Percentiles rank a stretch among this genome's conserved stretches.
phyloP scores from a whole-genome alignment of 2,888 invertebrate genomes.

The Ophion costatus region DNA sequence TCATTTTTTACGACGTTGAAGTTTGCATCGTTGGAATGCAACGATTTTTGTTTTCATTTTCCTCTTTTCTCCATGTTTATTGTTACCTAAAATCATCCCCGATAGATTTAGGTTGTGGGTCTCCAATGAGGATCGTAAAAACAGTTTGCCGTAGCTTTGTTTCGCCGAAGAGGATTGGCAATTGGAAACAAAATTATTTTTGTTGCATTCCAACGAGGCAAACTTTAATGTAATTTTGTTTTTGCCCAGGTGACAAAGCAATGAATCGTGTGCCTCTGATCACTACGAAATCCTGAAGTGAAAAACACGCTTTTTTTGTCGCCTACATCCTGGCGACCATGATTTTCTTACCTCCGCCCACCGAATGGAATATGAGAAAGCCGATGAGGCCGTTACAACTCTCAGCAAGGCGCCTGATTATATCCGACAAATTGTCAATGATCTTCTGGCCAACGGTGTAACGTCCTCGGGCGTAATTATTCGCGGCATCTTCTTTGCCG shows the following conservation, averaged over 20 bases:
- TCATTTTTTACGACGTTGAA: no score
- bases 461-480: conserved; percentile 85
- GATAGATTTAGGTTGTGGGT: no score
- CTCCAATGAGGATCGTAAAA: no score
- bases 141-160: no score
- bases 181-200: no score
- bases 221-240: conserved; percentile 74
- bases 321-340: not conserved
- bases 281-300: not conserved
- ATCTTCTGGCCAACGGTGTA: conserved; percentile 85
- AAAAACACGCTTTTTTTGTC: not conserved
- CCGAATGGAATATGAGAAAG: conserved; percentile 66
- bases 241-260: not conserved
- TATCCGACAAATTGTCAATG: conserved; percentile 83
- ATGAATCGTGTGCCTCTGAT: not conserved
- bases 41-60: no score
- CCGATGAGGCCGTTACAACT: conserved; percentile 74
- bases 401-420: conserved; percentile 81
- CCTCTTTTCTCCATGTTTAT: no score
- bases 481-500: conserved; percentile 85
- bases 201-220: not conserved
- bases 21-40: no score
- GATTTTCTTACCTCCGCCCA: conserved; percentile 63
- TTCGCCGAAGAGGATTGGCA: no score
- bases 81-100: no score